Evolutionary conservation across 2,113 vertebrate genomes (phyloP).

Genomic region (Oriolus oriolus): DNA sequence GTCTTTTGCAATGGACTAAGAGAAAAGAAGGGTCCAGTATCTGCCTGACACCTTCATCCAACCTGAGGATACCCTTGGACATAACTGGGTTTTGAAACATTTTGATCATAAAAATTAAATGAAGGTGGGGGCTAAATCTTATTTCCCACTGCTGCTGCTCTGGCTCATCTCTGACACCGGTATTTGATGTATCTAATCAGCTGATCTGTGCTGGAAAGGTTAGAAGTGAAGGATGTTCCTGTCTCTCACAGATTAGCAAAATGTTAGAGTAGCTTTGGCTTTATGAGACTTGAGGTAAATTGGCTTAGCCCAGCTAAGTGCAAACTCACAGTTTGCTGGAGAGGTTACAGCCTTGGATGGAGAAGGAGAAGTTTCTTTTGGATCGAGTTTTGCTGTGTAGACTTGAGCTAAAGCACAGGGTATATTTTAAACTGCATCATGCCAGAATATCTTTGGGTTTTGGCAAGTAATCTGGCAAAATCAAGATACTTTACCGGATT

Average conservation of each 20-base stretch:
- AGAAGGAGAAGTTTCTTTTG: not conserved
- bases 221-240: conserved; percentile 45
- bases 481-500: not conserved
- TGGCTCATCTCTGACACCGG: not conserved
- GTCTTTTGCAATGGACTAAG: not conserved
- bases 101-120: conserved; percentile 53
- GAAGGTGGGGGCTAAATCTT: conserved; percentile 20
- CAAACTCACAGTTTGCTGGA: not conserved
- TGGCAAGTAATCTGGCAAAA: not conserved
- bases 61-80: not conserved
- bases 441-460: not conserved
- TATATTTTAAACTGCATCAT: not conserved
- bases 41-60: not conserved
- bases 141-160: conserved; percentile 28
- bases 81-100: conserved; percentile 29
- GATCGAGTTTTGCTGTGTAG: not conserved
- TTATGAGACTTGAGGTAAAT: conserved; percentile 22
- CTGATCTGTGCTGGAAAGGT: conserved; percentile 31
- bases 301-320: not conserved
- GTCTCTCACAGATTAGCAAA: conserved; percentile 36
- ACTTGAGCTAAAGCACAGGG: not conserved
- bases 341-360: not conserved
- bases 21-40: not conserved
- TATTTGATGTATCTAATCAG: conserved; percentile 19
- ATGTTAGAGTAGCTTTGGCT: not conserved